Conservation (phyloP, 2,888 invertebrate species). For the Scelioninae gen. 1 region DNA sequence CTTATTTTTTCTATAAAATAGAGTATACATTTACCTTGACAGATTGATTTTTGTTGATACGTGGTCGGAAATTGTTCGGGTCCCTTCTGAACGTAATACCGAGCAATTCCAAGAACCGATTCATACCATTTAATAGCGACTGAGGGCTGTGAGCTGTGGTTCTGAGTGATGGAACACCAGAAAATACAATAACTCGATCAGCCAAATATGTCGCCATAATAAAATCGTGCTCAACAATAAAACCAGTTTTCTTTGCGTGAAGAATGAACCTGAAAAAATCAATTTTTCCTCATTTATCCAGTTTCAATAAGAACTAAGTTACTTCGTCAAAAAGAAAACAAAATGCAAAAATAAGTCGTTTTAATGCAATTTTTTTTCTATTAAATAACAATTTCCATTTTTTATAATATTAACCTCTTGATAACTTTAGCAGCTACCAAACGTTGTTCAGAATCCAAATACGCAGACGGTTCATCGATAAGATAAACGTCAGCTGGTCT, state of each 20-base stretch:
- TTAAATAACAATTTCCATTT: no score
- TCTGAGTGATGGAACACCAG: slow-evolving; percentile 95
- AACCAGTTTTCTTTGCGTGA: slow-evolving; percentile 99
- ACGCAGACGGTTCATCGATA: slow-evolving; percentile 99
- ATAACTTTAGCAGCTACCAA: slow-evolving; percentile 99
- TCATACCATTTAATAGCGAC: slow-evolving; percentile 98
- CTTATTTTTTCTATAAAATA: background rate
- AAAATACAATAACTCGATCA: slow-evolving; percentile 99
- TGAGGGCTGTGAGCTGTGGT: slow-evolving; percentile 97
- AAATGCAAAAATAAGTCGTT: no score
- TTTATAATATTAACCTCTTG: no score
- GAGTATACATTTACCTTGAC: slow-evolving; percentile 89
- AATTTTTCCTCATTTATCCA: no score
- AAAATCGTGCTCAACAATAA: slow-evolving; percentile 98
- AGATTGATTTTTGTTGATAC: slow-evolving; percentile 98
- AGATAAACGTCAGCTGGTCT: slow-evolving; percentile 99
- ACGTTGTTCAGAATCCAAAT: slow-evolving; percentile 99
- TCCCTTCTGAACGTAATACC: slow-evolving; percentile 99
- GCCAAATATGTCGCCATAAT: slow-evolving; percentile 99
- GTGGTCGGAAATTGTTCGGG: slow-evolving; percentile 98
- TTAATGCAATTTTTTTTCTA: no score
- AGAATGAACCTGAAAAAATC: slow-evolving; percentile 99
- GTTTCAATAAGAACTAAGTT: no score
- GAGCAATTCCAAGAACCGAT: slow-evolving; percentile 96
- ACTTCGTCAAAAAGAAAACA: no score